These are phyloP conservation scores for Takifugu flavidus DNA, from an alignment of 2,113 vertebrate genomes.

Conservation along the genomic window DNA sequence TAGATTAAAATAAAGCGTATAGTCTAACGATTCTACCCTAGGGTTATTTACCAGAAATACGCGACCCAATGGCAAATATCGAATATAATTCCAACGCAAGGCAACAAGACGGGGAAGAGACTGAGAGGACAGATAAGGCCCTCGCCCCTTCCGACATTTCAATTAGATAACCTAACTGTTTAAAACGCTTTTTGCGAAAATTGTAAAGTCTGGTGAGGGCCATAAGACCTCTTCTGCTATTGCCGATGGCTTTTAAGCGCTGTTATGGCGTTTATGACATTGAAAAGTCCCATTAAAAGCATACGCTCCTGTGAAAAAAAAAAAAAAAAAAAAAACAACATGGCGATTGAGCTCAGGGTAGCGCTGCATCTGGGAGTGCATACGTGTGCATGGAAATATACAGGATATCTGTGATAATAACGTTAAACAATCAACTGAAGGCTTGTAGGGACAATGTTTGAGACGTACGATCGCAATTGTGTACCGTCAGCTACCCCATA, in stretches of 20 bases:
- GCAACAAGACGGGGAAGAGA: conserved; percentile 48
- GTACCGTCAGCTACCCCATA: background rate
- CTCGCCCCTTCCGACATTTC: conserved; percentile 76
- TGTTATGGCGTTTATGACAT: conserved; percentile 64
- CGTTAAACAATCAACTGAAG: conserved; percentile 43
- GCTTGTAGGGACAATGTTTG: conserved; percentile 5
- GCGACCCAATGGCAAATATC: conserved; percentile 28
- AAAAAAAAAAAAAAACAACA: conserved; percentile 82
- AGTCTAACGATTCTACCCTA: conserved; percentile 48
- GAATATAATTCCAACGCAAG: conserved; percentile 70
- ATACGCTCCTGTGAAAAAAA: conserved; percentile 53
- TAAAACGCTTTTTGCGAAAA: conserved; percentile 19
- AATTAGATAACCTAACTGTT: conserved; percentile 55
- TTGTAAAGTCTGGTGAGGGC: conserved; percentile 20
- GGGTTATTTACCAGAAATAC: conserved; percentile 9
- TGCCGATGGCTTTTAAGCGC: conserved; percentile 28
- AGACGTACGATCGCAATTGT: conserved; percentile 3
- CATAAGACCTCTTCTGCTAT: conserved; percentile 39
- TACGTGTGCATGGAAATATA: conserved; percentile 83
- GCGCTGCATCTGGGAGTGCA: conserved; percentile 70
- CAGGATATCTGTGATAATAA: conserved; percentile 68
- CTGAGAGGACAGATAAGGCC: conserved; percentile 67
- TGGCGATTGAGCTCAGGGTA: conserved; percentile 78
- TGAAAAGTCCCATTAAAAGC: conserved; percentile 64
- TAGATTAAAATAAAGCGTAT: conserved; percentile 80